A percentile compares a stretch with the other conserved stretches of the same genome.
phyloP scores from a whole-genome alignment of 1,140 invertebrate genomes.

The Drosophila pectinifera region DNA sequence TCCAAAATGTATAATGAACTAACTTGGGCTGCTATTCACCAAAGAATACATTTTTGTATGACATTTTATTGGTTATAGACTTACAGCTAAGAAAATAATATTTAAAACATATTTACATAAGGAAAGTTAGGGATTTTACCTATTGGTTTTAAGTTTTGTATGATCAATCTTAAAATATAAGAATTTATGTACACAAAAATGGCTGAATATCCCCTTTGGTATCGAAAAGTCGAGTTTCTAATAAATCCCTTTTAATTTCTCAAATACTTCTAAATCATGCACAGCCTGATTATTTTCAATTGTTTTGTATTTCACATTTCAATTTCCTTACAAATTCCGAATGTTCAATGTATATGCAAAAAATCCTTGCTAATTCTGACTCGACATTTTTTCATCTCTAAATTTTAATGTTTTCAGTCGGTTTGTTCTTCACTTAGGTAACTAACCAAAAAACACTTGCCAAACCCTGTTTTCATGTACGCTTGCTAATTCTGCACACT shows the following conservation, averaged over 20 bases:
- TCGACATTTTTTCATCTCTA: not conserved
- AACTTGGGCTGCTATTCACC: not conserved
- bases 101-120: not conserved
- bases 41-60: not conserved
- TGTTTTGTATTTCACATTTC: not conserved
- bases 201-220: not conserved
- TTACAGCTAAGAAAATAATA: not conserved
- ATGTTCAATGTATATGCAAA: not conserved
- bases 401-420: not conserved
- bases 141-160: not conserved
- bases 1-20: too few relatives aligned
- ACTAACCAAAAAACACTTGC: conserved; percentile 29
- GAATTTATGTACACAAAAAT: not conserved
- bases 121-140: not conserved
- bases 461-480: conserved; percentile 1
- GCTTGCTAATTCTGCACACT: conserved; percentile 19
- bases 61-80: not conserved
- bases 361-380: conserved; percentile 4
- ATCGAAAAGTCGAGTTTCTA: too few relatives aligned
- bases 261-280: not conserved
- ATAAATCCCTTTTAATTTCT: not conserved
- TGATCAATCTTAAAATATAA: not conserved
- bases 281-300: not conserved
- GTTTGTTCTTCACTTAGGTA: conserved; percentile 6
- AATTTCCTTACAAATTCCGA: not conserved